Evolutionary conservation across 1,140 invertebrate genomes (phyloP), one percentile per base, ranked within the genome.

Genomic region (Limonius californicus): DNA sequence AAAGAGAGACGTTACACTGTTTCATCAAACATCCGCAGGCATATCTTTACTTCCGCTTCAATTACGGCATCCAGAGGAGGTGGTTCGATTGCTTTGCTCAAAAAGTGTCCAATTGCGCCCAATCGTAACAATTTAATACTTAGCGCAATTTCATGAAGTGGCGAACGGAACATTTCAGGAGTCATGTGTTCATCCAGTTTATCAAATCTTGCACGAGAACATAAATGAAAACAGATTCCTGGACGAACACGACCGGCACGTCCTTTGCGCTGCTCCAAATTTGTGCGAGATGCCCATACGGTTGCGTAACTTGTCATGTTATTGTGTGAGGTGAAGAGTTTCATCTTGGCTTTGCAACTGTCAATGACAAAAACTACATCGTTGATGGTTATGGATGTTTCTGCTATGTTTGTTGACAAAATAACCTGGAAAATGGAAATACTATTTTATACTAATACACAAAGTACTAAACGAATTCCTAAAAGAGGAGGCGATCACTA

Each of bases 331-430:
- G 94, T 94, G 72, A 96, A 98, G 39, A 96, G 80, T 72, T 97
- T 98, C 83, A 96, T 92, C 74, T 97, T 97, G 0, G 94, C 91
- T 79, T 96, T 96, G 73, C 95, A 95, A 32, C 89, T 90, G 77
- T 98, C 95, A 68, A 98, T 91, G 0, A 98, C 95, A 76, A 90
- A 97, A 1, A 98, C 95, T 6, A 98, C 90, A 75, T 98, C 95
- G 74, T 98, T 91, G 65, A 98, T 98, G 3, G 95, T 98, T 54
- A 98, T 95, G 6, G 94, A 95, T 0, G 92, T 94, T 80, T 97
- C 94, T 0, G 93, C 93, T 69, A 97, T 94, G 72, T 95, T 95
- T 0, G 94, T 96, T 1, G 93, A 88, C 11, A 96, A 73, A 69
- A 97, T 95, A 39, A 95, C 86, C 82, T 88, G 27, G 18, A 55